Base-by-base conservation (phyloP, 53 echinoderm and acorn worm species). In the Paelopatides confundens region DNA sequence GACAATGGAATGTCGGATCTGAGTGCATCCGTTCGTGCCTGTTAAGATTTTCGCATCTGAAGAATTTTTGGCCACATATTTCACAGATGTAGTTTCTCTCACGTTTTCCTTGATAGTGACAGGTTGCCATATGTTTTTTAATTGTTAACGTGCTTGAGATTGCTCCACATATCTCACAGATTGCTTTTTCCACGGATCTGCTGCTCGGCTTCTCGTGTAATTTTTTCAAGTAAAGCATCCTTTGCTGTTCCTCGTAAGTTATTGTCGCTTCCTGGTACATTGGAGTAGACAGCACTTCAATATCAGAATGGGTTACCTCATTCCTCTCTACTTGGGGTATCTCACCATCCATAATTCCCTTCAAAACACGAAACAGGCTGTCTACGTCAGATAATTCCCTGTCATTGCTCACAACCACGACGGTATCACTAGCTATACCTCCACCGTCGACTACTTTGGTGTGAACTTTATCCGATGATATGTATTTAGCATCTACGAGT, bases 151-250 rank as follows among this genome's bases (percentile, higher is more conserved):
- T 74, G 2, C 26, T 74, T 2, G 27, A 46, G 39, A 74, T 26
- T n/a, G 74, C 74, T 36, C 74, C 74, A 26, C 74, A 74, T 9
- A 74, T 39, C 26, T 74, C 74, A 26, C 74, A 74, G 47, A 74
- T 74, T 0, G 46, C 35, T 11, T 23, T 74, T 3, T 27, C 47
- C 26, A 74, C 74, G 7, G 23, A 8, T 39, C 23, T 74, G n/a
- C 26, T 74, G 24, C 24, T 74, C 11, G 27, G 74, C 18, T 13
- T 26, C 47, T 74, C 26, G 35, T 74, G 74, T 7, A 74, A 28
- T 26, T 46, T 74, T 24, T 74, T 74, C 47, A 74, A 46, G 46
- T 74, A 74, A 2, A 10, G 40, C 14, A 26, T 46, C 17, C 28
- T 74, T n/a, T 74, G 39, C 13, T 74, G 47, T 46, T 74, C 24